These are phyloP conservation scores for Oedothorax gibbosus DNA, from an alignment of 1,140 invertebrate species.

Conservation along the genomic window DNA sequence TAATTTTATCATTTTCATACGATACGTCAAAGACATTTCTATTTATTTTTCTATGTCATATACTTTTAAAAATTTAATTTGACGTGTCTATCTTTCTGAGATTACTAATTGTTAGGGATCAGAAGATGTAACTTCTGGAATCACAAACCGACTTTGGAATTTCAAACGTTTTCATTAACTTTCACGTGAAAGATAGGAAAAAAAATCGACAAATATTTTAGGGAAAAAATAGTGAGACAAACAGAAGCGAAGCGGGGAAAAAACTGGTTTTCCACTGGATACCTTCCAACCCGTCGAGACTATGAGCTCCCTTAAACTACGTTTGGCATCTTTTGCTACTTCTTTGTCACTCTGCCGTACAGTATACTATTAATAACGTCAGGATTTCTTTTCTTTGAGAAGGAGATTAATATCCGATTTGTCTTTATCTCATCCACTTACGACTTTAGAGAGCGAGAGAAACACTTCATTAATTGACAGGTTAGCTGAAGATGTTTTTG, in stretches of 20 bases:
- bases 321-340: constrained; percentile 59
- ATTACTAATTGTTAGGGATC: constrained; percentile 24
- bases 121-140: constrained; percentile 15
- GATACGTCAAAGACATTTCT: no score
- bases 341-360: constrained; percentile 53
- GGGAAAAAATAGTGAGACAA: constrained; percentile 16
- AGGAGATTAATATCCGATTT: constrained; percentile 58
- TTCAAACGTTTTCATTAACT: constrained; percentile 57
- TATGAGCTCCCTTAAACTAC: constrained; percentile 32
- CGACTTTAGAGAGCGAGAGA: constrained; percentile 37
- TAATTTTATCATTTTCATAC: no score
- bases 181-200: constrained; percentile 1
- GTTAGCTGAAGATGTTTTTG: constrained; percentile 14
- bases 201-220: background rate
- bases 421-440: constrained; percentile 57
- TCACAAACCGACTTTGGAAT: constrained; percentile 44
- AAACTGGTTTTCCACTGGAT: constrained; percentile 14
- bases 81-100: constrained; percentile 6
- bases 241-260: background rate
- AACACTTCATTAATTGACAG: constrained; percentile 53
- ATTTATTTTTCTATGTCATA: no score
- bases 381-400: constrained; percentile 35
- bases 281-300: constrained; percentile 16
- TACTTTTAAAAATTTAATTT: no score
- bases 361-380: constrained; percentile 57